Conservation (phyloP, 2,113 vertebrate species). For the Carollia perspicillata region DNA sequence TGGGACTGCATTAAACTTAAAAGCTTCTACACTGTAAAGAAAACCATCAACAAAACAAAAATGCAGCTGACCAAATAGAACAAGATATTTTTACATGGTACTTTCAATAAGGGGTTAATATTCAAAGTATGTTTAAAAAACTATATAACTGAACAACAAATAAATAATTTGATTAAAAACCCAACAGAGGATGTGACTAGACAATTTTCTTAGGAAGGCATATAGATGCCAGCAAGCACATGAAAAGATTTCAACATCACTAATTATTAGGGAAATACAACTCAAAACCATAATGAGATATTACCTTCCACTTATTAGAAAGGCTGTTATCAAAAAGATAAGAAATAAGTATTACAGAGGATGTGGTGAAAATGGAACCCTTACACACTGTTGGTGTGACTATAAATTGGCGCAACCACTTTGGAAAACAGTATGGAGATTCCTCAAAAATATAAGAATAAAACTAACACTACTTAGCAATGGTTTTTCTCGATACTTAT, state of each 20-base stretch:
- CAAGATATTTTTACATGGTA: not conserved
- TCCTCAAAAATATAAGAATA: not conserved
- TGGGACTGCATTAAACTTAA: not conserved
- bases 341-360: too few relatives aligned
- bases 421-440: too few relatives aligned
- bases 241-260: too few relatives aligned
- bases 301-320: too few relatives aligned
- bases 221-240: too few relatives aligned
- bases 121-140: not conserved
- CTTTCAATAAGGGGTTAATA: not conserved
- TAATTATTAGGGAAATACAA: too few relatives aligned
- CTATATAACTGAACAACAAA: not conserved
- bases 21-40: not conserved
- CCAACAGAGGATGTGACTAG: not conserved
- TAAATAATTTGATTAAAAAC: not conserved
- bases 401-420: too few relatives aligned
- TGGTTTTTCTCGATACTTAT: not conserved
- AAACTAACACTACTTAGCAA: not conserved
- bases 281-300: too few relatives aligned
- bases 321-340: too few relatives aligned
- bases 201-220: too few relatives aligned
- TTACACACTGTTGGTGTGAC: too few relatives aligned
- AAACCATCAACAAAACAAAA: not conserved
- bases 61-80: not conserved
- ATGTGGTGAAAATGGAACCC: too few relatives aligned